Conservation (phyloP, 2,797 vertebrate species). For the Chrysolophus pictus region DNA sequence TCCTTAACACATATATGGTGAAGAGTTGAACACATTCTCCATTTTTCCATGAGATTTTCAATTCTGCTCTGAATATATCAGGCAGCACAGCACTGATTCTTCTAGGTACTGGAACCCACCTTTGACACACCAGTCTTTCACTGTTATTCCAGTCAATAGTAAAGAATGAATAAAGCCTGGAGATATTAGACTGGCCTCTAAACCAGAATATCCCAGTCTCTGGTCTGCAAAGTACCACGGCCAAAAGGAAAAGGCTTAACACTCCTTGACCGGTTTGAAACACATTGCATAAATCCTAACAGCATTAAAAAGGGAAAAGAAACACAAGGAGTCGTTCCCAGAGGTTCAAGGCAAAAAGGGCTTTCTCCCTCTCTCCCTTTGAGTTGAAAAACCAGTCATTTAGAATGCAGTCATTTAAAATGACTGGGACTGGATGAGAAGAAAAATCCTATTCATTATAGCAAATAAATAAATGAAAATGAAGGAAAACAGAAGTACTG, state of each 20-base stretch:
- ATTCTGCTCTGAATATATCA: background rate
- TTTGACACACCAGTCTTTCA: background rate
- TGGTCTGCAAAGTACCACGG: background rate
- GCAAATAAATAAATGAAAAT: background rate
- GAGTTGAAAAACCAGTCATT: too few species aligned
- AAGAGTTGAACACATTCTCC: background rate
- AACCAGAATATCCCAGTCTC: background rate
- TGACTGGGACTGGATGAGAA: accelerated
- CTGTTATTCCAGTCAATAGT: background rate
- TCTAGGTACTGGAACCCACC: background rate
- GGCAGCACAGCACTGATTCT: background rate
- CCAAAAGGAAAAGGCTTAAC: too few species aligned
- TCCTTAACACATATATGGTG: background rate
- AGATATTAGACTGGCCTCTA: background rate
- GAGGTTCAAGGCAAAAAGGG: too few species aligned
- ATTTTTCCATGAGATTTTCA: background rate
- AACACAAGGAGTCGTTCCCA: too few species aligned
- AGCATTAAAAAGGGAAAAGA: too few species aligned
- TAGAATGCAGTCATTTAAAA: background rate
- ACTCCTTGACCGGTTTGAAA: too few species aligned
- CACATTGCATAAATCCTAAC: too few species aligned
- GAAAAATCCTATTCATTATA: background rate
- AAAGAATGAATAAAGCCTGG: background rate
- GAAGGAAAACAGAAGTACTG: background rate
- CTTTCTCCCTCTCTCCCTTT: too few species aligned